Conservation (phyloP, 2,888 invertebrate species). For the Cheilosia grossa region DNA sequence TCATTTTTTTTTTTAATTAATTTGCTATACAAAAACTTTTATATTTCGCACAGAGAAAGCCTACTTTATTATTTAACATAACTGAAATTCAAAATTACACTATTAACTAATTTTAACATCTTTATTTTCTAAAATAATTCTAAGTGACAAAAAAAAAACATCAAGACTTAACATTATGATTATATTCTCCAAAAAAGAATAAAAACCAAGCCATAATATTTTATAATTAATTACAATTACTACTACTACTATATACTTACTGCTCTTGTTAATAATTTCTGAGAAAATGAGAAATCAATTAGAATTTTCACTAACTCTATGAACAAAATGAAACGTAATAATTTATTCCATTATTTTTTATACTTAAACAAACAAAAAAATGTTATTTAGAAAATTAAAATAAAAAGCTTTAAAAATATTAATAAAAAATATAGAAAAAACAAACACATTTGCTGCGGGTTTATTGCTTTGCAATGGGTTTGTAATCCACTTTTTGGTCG, state of each 20-base stretch:
- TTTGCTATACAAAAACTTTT: conserved; percentile 35
- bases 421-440: conserved; percentile 60
- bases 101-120: conserved; percentile 43
- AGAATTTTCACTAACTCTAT: conserved; percentile 63
- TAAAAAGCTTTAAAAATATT: conserved; percentile 73
- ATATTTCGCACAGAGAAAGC: conserved; percentile 23
- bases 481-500: neutral
- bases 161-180: conserved; percentile 69
- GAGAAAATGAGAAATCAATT: conserved; percentile 39
- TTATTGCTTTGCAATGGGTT: conserved; percentile 42
- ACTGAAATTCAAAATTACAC: conserved; percentile 40
- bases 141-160: conserved; percentile 31
- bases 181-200: conserved; percentile 56
- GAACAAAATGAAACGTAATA: conserved; percentile 64
- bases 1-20: conserved; percentile 16
- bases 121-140: conserved; percentile 53
- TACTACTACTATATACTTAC: conserved; percentile 37
- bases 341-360: conserved; percentile 76
- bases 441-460: neutral
- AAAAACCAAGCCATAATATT: conserved; percentile 63
- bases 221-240: conserved; percentile 64
- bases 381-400: conserved; percentile 70
- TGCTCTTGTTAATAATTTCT: conserved; percentile 59
- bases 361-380: conserved; percentile 67
- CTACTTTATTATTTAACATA: conserved; percentile 5